Conservation (phyloP, 2,113 vertebrate genomes). For the Cheilinus undulatus region DNA sequence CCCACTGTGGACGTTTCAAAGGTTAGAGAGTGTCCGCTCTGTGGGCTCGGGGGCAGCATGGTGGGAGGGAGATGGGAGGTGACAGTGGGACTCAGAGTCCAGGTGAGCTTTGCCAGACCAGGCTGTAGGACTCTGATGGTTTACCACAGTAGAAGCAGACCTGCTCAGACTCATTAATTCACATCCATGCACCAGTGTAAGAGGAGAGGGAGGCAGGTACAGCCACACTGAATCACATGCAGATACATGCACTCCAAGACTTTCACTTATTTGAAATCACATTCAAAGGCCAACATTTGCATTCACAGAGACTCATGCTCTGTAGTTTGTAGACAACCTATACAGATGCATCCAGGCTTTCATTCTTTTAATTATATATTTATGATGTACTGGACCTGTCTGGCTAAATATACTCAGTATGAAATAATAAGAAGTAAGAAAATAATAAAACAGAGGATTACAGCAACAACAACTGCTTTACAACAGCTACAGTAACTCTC, state of each 20-base stretch:
- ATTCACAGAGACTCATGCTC: slow-evolving; percentile 16
- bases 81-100: slow-evolving; percentile 72
- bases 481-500: too few relatives aligned
- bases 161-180: slow-evolving; percentile 60
- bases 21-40: slow-evolving; percentile 68
- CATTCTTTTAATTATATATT: too few relatives aligned
- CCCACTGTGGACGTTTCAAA: slow-evolving; percentile 68
- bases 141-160: slow-evolving; percentile 48
- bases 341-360: not conserved
- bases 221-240: slow-evolving; percentile 15
- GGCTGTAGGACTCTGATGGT: slow-evolving; percentile 67
- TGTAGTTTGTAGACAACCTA: not conserved
- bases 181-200: slow-evolving; percentile 37
- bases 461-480: too few relatives aligned
- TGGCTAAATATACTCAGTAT: too few relatives aligned
- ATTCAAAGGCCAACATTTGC: slow-evolving; percentile 50
- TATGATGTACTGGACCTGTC: too few relatives aligned
- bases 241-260: slow-evolving; percentile 21
- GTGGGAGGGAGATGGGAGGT: slow-evolving; percentile 69
- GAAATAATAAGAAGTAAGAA: too few relatives aligned
- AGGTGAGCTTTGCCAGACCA: slow-evolving; percentile 75
- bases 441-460: too few relatives aligned
- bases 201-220: slow-evolving; percentile 20
- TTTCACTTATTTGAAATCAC: slow-evolving; percentile 12
- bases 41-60: slow-evolving; percentile 50